Percentiles rank a stretch among this genome's conserved stretches.
Evolutionary conservation across 2,797 vertebrate genomes (phyloP).

Genomic region (Cichlasoma orientale): DNA sequence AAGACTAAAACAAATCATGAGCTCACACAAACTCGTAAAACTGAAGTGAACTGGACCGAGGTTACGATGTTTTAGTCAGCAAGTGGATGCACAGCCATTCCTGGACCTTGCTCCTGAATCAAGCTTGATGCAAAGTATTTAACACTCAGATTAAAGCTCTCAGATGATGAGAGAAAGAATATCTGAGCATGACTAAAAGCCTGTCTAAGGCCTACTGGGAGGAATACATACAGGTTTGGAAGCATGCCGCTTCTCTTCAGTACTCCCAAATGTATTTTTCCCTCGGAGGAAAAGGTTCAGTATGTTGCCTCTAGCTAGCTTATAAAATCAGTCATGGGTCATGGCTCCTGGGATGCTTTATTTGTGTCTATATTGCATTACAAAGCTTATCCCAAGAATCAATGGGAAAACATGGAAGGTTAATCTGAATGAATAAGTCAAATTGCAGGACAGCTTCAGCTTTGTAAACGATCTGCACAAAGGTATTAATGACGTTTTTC

Average conservation of each 20-base stretch:
- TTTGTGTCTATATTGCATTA: neutral
- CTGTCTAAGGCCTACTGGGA: neutral
- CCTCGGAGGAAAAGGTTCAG: slow-evolving; percentile 1
- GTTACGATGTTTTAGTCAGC: slow-evolving; percentile 59
- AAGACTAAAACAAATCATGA: no score
- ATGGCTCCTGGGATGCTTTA: slow-evolving; percentile 1
- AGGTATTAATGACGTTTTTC: neutral
- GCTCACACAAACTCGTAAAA: neutral
- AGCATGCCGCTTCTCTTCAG: neutral
- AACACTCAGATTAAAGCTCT: slow-evolving; percentile 46
- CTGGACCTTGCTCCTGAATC: slow-evolving; percentile 64
- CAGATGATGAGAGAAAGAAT: slow-evolving; percentile 39
- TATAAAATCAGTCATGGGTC: slow-evolving; percentile 36
- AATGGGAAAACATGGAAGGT: neutral
- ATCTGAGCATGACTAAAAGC: slow-evolving; percentile 46
- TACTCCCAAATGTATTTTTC: neutral
- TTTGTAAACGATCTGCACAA: neutral
- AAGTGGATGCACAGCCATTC: slow-evolving; percentile 65
- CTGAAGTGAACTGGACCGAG: neutral
- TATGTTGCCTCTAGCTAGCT: slow-evolving; percentile 12
- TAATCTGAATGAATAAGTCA: neutral
- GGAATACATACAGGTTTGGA: slow-evolving; percentile 2
- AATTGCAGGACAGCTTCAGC: neutral
- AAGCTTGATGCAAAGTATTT: slow-evolving; percentile 68
- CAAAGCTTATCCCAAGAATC: slow-evolving; percentile 4